Evolutionary conservation across 1,140 invertebrate species (phyloP).

Genomic region (Conopomorpha cramerella): DNA sequence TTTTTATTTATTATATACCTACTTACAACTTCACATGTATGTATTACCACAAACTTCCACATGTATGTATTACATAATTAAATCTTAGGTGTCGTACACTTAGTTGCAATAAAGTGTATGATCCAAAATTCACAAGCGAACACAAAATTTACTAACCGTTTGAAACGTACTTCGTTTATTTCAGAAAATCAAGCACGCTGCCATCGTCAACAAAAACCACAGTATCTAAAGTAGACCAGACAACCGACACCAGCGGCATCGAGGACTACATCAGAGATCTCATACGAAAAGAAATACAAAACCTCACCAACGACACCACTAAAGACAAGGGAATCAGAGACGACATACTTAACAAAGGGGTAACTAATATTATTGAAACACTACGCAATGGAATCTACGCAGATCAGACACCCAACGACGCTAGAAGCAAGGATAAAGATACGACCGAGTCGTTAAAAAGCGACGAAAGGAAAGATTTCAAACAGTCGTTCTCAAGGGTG

Average conservation of each 20-base stretch:
- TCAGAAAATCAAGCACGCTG: constrained; percentile 11
- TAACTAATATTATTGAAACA: constrained; percentile 31
- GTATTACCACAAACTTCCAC: too few species aligned
- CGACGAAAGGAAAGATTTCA: constrained; percentile 12
- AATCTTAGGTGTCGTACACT: too few species aligned
- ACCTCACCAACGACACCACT: constrained; percentile 23
- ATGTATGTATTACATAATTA: too few species aligned
- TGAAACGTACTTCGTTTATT: too few species aligned
- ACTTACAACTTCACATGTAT: too few species aligned
- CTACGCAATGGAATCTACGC: constrained; percentile 17
- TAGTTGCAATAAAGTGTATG: too few species aligned
- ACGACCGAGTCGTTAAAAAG: too few species aligned
- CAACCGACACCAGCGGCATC: constrained; percentile 38
- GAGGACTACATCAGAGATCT: constrained; percentile 40
- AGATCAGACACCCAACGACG: constrained; percentile 7
- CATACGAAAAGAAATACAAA: constrained; percentile 39
- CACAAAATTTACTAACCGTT: too few species aligned
- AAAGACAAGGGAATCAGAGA: constrained; percentile 22
- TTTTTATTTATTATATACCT: too few species aligned
- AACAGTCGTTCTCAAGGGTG: constrained; percentile 35
- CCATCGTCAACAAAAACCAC: constrained; percentile 8
- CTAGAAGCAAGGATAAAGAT: too few species aligned
- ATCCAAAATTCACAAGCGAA: too few species aligned
- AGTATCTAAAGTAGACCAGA: constrained; percentile 25
- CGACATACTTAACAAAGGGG: constrained; percentile 28